Evolutionary conservation across 2,888 invertebrate genomes (phyloP), one percentile per base, ranked within the genome.

Genomic region (Drosophila borealis): DNA sequence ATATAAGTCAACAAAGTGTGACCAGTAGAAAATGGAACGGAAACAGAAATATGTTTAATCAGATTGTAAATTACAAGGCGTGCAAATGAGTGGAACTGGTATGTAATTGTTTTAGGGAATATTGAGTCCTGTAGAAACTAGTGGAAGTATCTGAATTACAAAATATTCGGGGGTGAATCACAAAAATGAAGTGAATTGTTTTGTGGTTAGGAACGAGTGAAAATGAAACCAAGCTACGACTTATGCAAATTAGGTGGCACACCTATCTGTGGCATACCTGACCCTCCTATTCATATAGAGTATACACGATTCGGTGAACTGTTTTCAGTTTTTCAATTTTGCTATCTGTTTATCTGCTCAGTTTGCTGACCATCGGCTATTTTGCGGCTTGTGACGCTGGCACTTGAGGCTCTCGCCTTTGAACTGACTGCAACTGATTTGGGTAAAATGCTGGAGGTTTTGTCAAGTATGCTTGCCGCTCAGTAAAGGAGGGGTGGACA

Each of bases 401-500:
- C 66, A 45, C 65, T 78, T 75, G 71, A 75, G 79, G 75, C 71
- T 44, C 51, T 57, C 57, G 70, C 66, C 74, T 82, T 86, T 86
- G 81, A 88, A 69, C 78, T 66, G 74, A 19, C 68, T 87, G 87
- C 81, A 84, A 68, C 44, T 83, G 83, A 83, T 87, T 70, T 81
- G 89, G 88, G 82, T 88, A 48, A 63, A 37, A 6, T 39, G 48
- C 37, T 44, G 56, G 10, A 21, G 29, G 14, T 46, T 21, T 13
- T 29, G 41, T 42, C 29, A 25, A 25, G 25, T 25, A 29, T 29
- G 29, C 29, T 29, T 8, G 29, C 29, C 8, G 29, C 29, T 29
- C 29, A 2, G 8, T 0, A 8, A 29, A 8, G 29, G 8, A 29
- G 8, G 29, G 29, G 8, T 29, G 2, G 8, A 8, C 25, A 25